Evolutionary conservation across 2,888 invertebrate genomes (phyloP), one percentile per base, ranked within the genome.

Genomic region (Anthophora plumipes): DNA sequence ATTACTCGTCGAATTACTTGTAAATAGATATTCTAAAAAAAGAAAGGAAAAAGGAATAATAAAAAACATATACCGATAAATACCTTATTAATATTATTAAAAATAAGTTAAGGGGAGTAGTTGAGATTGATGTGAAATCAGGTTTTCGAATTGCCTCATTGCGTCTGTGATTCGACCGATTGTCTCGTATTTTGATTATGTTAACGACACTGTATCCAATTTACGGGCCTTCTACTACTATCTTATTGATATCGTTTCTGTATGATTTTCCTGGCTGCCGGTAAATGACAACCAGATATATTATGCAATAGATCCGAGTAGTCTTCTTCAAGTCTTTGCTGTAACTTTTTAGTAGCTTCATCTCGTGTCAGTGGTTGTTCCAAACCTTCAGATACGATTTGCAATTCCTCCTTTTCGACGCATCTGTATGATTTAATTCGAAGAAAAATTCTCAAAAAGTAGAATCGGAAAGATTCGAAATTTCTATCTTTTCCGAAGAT

Each of bases 201-300:
- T 31, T 43, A 54, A 74, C 11, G 61, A 64, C 69, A 14, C 48
- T 22, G 43, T 63, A 54, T 17, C 48, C 48, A 54, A 31, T 63
- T 52, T 14, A 57, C n/a, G 17, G 22, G 17, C 14, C 55, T 6
- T 57, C 22, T 50, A 6, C 22, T 17, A 48, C 55, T 66, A 41
- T 46, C 43, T 85, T 90, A 94, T 88, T 94, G 94, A 83, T 94
- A 94, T 78, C 94, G 90, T 82, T 91, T 94, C 84, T 94, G 94
- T 82, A 94, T 94, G 79, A 94, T 94, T 89, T 94, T 93, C 83
- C 94, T 93, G 11, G 94, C 94, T 68, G 94, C 94, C n/a, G 95
- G 95, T 76, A 95, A 91, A 85, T 94, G 94, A 83, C 95, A 95
- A 7, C 91, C 93, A 31, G 95, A 94, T 25, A 95, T 94, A 82